Evolutionary conservation across 2,113 vertebrate genomes (phyloP), one percentile per base, ranked within the genome.

Genomic region (Penelope pileata): DNA sequence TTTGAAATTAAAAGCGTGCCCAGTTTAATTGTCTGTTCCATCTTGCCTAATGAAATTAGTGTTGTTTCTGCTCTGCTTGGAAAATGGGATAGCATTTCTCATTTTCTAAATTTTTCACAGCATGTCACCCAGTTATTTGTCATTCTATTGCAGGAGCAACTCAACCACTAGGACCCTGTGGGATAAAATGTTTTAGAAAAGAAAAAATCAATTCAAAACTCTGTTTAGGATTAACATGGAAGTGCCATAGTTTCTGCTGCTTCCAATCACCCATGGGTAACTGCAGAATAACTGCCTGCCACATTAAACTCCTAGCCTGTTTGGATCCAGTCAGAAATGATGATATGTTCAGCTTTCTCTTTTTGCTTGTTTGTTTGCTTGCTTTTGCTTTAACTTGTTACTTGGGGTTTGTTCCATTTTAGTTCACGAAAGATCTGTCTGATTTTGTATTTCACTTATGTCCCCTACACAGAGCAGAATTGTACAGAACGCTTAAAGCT

Each of bases 1-100:
- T 79, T 93, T 80, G 76, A 90, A 92, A 93, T 94, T 95, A 88
- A 82, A 91, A 96, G 80, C 89, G 94, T 90, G 94, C 67, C 54
- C 76, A 43, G 38, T 90, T 92, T 94, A 85, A 96, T 74, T 91
- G 86, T 79, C 80, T 94, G 86, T 68, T 96, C 89, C 88, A 72
- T 51, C 79, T 88, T 89, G 63, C 91, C 88, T 91, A 83, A 86
- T 16, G 29, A 90, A 93, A 93, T 95, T 62, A 86, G 64, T 60
- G 78, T 91, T 95, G 74, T 91, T 96, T 91, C 91, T 84, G 62
- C 84, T 92, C 73, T 76, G 40, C 92, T 92, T 93, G 91, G 76
- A 90, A 96, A 91, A 76, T 8, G 79, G 53, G 51, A 88, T 47
- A 68, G 47, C 36, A 27, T 86, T 86, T 83, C 75, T 91, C 79